phyloP scores from a whole-genome alignment of 92 coral and sea anemone genomes.

The Plumapathes pennacea region DNA sequence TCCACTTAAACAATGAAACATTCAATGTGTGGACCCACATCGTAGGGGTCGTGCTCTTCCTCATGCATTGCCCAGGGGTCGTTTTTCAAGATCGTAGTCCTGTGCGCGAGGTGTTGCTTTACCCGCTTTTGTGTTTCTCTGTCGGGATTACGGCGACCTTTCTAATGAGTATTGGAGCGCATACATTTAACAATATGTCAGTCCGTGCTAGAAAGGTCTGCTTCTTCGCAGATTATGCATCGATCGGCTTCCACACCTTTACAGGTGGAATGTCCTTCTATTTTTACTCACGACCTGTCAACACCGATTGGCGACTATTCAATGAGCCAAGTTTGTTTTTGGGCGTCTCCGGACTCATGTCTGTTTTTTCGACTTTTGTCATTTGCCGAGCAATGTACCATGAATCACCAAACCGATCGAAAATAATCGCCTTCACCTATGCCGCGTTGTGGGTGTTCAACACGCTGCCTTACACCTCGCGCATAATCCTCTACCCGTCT shows the following conservation, averaged over 20 bases:
- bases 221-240: conserved; percentile 91
- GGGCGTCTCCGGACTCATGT: conserved; percentile 53
- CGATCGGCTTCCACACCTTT: conserved; percentile 76
- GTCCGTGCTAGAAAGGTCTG: conserved; percentile 78
- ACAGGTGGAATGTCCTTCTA: conserved; percentile 75
- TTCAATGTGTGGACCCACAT: conserved; percentile 93
- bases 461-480: conserved; percentile 67
- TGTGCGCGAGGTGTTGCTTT: conserved; percentile 56
- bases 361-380: conserved; percentile 47
- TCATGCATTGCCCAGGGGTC: conserved; percentile 49
- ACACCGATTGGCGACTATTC: conserved; percentile 24
- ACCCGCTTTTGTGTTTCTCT: conserved; percentile 84
- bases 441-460: conserved; percentile 56
- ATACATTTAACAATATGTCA: conserved; percentile 82
- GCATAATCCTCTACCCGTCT: background rate
- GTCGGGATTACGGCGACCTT: conserved; percentile 70
- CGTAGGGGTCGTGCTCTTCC: conserved; percentile 60
- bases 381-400: conserved; percentile 71
- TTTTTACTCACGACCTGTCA: conserved; percentile 69
- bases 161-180: conserved; percentile 87
- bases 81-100: conserved; percentile 55
- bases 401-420: conserved; percentile 39
- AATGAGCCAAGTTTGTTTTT: conserved; percentile 46
- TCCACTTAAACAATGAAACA: conserved; percentile 76
- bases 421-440: conserved; percentile 62